A percentile compares a stretch with the other conserved stretches of the same genome.
Conservation (phyloP, 2,888 invertebrate genomes). For the Chalcosyrphus nemorum region DNA sequence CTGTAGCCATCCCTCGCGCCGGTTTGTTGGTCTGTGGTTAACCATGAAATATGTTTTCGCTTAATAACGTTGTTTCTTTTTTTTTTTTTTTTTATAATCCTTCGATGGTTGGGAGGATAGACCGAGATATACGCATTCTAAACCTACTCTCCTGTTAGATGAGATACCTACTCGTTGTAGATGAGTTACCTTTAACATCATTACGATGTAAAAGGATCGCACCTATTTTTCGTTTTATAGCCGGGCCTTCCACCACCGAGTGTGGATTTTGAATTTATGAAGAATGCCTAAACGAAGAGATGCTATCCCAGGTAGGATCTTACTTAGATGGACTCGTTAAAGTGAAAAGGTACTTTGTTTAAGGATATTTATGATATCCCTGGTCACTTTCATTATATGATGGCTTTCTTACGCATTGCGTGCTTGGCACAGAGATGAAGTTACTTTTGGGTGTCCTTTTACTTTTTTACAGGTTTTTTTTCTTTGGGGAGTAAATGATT, state of each 20-base stretch:
- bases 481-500: slow-evolving; percentile 2
- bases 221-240: slow-evolving; percentile 30
- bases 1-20: not conserved
- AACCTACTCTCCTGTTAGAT: slow-evolving; percentile 14
- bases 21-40: slow-evolving; percentile 39
- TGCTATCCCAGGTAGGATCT: not conserved
- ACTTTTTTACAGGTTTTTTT: slow-evolving; percentile 8
- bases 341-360: slow-evolving; percentile 60
- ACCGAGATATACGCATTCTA: slow-evolving; percentile 34
- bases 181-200: slow-evolving; percentile 54
- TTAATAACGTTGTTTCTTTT: slow-evolving; percentile 56
- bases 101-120: slow-evolving; percentile 1
- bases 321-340: slow-evolving; percentile 58
- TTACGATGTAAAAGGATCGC: slow-evolving; percentile 42
- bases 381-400: slow-evolving; percentile 52
- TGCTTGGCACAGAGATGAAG: slow-evolving; percentile 1
- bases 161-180: slow-evolving; percentile 13
- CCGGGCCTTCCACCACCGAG: not conserved
- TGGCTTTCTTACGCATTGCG: not conserved
- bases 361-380: slow-evolving; percentile 31
- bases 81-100: slow-evolving; percentile 38
- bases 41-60: slow-evolving; percentile 56
- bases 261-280: slow-evolving; percentile 44
- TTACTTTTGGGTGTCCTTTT: slow-evolving; percentile 27
- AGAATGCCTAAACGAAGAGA: slow-evolving; percentile 6